These are phyloP conservation scores for Drosophila auraria DNA, from an alignment of 1,140 invertebrate genomes.

Conservation along the genomic window DNA sequence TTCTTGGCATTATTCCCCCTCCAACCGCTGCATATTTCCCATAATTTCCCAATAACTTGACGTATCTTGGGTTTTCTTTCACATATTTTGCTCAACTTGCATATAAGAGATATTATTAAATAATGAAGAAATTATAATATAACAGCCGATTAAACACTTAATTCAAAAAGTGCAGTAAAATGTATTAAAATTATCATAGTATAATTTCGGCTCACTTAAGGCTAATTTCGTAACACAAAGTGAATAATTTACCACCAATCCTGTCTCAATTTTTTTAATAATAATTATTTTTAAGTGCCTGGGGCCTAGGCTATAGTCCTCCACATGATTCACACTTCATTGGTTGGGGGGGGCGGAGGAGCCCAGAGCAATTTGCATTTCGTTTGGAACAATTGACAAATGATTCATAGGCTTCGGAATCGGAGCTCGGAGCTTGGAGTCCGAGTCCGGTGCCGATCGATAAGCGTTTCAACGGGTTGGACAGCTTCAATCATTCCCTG, in stretches of 20 bases:
- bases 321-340: slow-evolving; percentile 28
- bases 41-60: slow-evolving; percentile 40
- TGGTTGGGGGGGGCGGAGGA: neutral
- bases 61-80: slow-evolving; percentile 14
- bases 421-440: slow-evolving; percentile 5
- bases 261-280: slow-evolving; percentile 4
- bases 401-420: slow-evolving; percentile 55
- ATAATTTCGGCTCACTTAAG: neutral
- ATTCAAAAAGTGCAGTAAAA: too few species aligned
- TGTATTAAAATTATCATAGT: neutral
- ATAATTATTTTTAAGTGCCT: neutral
- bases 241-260: slow-evolving; percentile 18
- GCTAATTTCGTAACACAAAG: neutral
- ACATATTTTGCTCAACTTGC: neutral
- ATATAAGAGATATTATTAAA: too few species aligned
- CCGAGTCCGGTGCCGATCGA: slow-evolving; percentile 26
- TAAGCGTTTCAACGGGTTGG: slow-evolving; percentile 61
- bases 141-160: too few species aligned
- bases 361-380: slow-evolving; percentile 48
- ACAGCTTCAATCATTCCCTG: slow-evolving; percentile 29
- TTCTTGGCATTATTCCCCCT: slow-evolving; percentile 9
- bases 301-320: neutral
- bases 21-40: slow-evolving; percentile 24
- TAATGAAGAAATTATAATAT: too few species aligned
- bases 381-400: slow-evolving; percentile 61